Evolutionary conservation across 2,797 vertebrate genomes (phyloP).

Genomic region (Platyrinchus mystaceus): DNA sequence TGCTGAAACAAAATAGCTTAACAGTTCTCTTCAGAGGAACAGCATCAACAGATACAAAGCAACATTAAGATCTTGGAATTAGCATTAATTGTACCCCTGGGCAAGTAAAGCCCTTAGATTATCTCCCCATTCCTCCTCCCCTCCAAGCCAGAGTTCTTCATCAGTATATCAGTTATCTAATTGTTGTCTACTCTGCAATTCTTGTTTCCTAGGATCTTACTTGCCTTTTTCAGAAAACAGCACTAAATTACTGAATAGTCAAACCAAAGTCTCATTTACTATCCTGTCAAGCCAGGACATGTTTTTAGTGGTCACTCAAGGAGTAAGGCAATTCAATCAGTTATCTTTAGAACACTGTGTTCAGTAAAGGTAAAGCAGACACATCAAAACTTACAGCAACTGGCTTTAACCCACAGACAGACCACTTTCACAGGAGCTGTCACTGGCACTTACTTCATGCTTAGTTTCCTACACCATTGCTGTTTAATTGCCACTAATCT

Average conservation of each 20-base stretch:
- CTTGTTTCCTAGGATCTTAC: neutral
- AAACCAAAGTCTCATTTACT: neutral
- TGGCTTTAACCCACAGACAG: neutral
- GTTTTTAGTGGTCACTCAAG: neutral
- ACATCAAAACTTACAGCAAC: neutral
- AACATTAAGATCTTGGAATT: neutral
- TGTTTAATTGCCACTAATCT: neutral
- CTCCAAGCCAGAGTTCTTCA: neutral
- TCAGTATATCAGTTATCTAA: neutral
- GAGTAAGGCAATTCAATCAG: neutral
- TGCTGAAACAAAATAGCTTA: neutral
- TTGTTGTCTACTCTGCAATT: neutral
- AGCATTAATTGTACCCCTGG: neutral
- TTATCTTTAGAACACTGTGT: neutral
- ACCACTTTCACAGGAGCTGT: neutral
- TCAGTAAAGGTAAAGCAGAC: neutral
- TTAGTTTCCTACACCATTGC: neutral
- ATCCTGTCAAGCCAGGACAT: neutral
- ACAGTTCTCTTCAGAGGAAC: neutral
- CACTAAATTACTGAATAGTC: neutral
- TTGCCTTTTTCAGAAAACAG: neutral
- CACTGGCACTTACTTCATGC: neutral
- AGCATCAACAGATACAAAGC: neutral
- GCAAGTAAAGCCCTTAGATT: neutral
- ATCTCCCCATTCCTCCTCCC: neutral